Evolutionary conservation across 53 echinoderm and acorn worm species (phyloP), one percentile per base, ranked within the genome.

Genomic region (Actinopyga echinites): DNA sequence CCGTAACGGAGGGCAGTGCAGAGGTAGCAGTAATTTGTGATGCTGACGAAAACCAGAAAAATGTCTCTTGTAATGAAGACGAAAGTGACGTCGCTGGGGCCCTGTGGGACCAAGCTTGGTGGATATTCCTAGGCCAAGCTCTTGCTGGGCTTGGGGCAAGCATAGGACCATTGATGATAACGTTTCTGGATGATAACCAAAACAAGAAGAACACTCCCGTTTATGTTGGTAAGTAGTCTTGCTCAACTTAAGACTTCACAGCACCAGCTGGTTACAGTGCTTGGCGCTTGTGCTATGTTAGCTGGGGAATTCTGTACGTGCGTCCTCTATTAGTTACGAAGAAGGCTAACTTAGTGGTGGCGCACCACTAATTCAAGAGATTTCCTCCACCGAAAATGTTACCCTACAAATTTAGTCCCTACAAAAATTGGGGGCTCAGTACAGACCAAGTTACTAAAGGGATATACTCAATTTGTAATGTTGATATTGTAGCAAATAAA

Each of bases 101-200:
- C 17, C 35, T 89, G 56, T 62, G 89, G 30, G 54, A 89, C 73
- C 85, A 88, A 74, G 88, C 91, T 25, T 83, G 90, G 13, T 93
- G 87, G 91, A 86, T 97, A 7, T 81, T 97, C 21, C 57, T 90
- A n/a, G 94, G 94, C 23, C 97, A 97, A 56, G 59, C 84, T 19
- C 57, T 89, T 3, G 30, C 79, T 43, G 89, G 89, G n/a, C 60
- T 89, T 2, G 84, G 57, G 19, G 74, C 79, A 5, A 57, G 79
- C 23, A 84, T 79, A 3, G 87, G 88, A 22, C 94, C 94, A 20
- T 90, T 97, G 9, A 56, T 65, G 19, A 80, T 93, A 26, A 92
- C 97, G 0, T 97, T 92, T 54, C 83, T 97, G 55, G 97, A 97
- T 43, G 97, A 97, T 45, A 90, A 69, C 40, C 88, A 94, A 37